phyloP scores from a whole-genome alignment of 2,888 invertebrate species.

The Hartigia nigra region DNA sequence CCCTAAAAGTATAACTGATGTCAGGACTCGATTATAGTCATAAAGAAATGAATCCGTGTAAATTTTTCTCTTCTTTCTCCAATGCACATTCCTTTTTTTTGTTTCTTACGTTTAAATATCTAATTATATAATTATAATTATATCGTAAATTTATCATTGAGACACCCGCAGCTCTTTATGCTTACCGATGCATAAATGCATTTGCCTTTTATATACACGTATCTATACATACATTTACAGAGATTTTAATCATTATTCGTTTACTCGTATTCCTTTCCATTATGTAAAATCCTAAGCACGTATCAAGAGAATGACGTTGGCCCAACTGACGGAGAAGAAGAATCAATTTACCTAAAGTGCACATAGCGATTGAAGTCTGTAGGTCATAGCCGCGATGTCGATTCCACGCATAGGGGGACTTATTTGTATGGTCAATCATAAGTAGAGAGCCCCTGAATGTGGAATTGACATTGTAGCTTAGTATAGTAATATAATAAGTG shows the following conservation, averaged over 20 bases:
- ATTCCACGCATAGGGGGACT: neutral
- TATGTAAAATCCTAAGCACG: constrained; percentile 1
- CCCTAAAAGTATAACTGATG: neutral
- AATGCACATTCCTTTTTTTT: neutral
- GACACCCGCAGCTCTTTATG: neutral
- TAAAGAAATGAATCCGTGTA: neutral
- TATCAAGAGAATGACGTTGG: constrained; percentile 26
- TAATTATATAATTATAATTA: neutral
- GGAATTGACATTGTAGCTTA: neutral
- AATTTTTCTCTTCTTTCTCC: neutral
- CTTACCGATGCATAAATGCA: neutral
- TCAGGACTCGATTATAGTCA: neutral
- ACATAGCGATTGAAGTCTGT: neutral
- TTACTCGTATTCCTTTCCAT: neutral
- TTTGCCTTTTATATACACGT: constrained; percentile 15
- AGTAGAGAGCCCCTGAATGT: neutral
- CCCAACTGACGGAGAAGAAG: constrained; percentile 22
- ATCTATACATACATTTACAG: constrained; percentile 18
- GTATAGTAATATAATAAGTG: neutral
- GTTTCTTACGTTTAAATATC: neutral
- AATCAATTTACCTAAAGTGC: constrained; percentile 9
- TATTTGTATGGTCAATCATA: neutral
- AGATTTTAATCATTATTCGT: neutral
- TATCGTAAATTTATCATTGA: neutral
- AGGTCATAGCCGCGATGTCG: neutral